phyloP scores from a whole-genome alignment of 2,113 vertebrate genomes.

The Pagrus major region DNA sequence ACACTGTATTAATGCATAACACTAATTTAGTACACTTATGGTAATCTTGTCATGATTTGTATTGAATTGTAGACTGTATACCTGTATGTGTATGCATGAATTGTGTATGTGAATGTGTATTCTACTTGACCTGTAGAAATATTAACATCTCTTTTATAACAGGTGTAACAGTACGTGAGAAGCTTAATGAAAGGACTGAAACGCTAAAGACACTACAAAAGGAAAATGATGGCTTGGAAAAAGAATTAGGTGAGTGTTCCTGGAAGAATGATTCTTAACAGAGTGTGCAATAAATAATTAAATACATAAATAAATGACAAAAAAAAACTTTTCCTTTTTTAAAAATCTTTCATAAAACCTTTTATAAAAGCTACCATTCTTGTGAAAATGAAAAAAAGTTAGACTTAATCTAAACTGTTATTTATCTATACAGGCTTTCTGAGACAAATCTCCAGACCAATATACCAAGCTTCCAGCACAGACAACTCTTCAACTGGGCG shows the following conservation, averaged over 20 bases:
- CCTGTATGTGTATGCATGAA: not conserved
- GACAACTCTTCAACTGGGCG: not conserved
- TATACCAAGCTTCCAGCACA: not conserved
- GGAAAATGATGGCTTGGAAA: fast-evolving
- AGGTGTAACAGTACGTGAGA: not conserved
- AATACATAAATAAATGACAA: not conserved
- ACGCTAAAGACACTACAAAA: fast-evolving
- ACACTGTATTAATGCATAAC: not conserved
- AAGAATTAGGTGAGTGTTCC: not conserved
- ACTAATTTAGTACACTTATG: not conserved
- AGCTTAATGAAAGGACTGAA: fast-evolving
- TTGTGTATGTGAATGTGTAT: not conserved
- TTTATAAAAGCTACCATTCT: not conserved
- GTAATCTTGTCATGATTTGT: not conserved
- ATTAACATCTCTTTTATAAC: not conserved
- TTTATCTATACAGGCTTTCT: not conserved
- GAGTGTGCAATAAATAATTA: not conserved
- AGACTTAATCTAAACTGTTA: not conserved
- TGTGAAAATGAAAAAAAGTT: not conserved
- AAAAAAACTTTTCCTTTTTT: not conserved
- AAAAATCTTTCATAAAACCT: not conserved
- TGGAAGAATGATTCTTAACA: not conserved
- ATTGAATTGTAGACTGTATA: not conserved
- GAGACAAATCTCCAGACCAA: fast-evolving
- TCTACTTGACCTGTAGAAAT: not conserved